Conservation (phyloP, 2,888 invertebrate species). For the Ligdia adustata region DNA sequence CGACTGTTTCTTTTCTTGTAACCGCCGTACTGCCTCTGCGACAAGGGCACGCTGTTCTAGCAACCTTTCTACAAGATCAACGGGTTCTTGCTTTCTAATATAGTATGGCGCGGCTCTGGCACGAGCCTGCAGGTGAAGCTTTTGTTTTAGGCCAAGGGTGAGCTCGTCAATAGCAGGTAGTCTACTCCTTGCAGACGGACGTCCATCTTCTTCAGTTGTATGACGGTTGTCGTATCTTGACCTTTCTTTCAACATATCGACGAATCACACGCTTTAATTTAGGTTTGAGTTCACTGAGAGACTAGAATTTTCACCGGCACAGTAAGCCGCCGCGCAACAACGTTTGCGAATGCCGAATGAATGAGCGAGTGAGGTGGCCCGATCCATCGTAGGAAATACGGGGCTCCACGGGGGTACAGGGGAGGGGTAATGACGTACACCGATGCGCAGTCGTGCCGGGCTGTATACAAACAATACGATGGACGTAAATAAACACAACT, state of each 20-base stretch:
- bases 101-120: conserved; percentile 80
- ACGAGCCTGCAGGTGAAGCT: conserved; percentile 79
- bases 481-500: conserved; percentile 84
- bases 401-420: conserved; percentile 65
- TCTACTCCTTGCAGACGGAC: conserved; percentile 65
- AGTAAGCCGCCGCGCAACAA: conserved; percentile 66
- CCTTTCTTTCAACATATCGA: conserved; percentile 78
- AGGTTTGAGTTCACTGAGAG: conserved; percentile 49
- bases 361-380: conserved; percentile 76
- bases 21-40: conserved; percentile 79
- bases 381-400: conserved; percentile 72
- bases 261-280: conserved; percentile 38
- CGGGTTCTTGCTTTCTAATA: conserved; percentile 81
- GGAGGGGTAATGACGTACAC: conserved; percentile 73
- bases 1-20: conserved; percentile 79
- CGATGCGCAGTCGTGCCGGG: conserved; percentile 83
- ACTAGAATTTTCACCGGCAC: conserved; percentile 62
- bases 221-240: conserved; percentile 68
- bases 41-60: conserved; percentile 80
- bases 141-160: conserved; percentile 79
- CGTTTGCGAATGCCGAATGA: conserved; percentile 81
- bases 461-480: conserved; percentile 84
- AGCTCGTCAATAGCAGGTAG: conserved; percentile 78
- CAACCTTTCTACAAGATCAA: conserved; percentile 77
- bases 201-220: conserved; percentile 60